Conservation (phyloP, 2,797 vertebrate genomes). For the Nannoperca obscura region DNA sequence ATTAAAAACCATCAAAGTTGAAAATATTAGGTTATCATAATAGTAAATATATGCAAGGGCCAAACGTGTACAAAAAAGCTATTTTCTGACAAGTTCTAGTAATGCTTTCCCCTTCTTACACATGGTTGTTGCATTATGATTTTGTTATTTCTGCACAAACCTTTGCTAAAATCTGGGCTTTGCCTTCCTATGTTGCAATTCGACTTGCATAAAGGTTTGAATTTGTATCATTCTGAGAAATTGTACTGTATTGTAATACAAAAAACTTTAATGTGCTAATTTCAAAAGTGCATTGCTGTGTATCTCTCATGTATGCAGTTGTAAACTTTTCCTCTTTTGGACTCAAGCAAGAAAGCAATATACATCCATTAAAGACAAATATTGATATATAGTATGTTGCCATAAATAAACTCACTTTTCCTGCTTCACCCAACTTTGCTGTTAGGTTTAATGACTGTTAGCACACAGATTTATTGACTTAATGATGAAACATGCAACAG, state of each 20-base stretch:
- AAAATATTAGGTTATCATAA: not conserved
- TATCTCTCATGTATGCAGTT: not conserved
- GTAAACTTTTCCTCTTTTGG: not conserved
- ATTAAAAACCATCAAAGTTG: not conserved
- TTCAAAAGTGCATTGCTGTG: not conserved
- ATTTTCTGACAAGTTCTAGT: not conserved
- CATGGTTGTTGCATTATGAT: not conserved
- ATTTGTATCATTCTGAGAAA: not conserved
- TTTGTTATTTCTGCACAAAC: not conserved
- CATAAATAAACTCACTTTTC: slow-evolving; percentile 55
- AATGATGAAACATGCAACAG: slow-evolving; percentile 72
- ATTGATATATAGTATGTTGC: slow-evolving; percentile 15
- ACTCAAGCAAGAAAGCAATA: not conserved
- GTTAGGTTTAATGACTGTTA: slow-evolving; percentile 72
- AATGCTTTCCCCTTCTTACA: not conserved
- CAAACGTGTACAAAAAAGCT: not conserved
- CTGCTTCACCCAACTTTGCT: slow-evolving; percentile 51
- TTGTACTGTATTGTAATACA: not conserved
- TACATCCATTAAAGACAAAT: slow-evolving; percentile 34
- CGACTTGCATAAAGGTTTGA: not conserved
- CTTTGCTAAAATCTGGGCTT: not conserved
- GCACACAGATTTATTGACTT: slow-evolving; percentile 70
- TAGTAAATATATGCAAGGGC: not conserved
- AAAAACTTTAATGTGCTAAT: not conserved
- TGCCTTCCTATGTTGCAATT: not conserved